Percentiles rank a stretch among this genome's conserved stretches.
Evolutionary conservation across 2,113 vertebrate species (phyloP).

Genomic region (Hipposideros armiger): DNA sequence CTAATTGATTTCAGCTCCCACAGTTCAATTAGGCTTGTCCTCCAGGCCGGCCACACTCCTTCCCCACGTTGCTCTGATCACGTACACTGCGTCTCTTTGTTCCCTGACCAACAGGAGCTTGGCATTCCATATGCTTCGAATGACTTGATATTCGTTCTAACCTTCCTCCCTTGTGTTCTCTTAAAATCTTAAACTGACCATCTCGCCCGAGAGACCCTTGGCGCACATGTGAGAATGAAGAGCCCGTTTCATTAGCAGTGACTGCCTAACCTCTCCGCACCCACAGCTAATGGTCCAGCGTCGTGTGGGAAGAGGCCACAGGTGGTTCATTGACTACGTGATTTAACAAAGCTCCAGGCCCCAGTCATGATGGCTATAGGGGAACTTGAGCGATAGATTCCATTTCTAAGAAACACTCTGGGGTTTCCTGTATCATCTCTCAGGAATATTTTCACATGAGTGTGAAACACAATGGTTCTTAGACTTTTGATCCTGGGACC

Average conservation of each 20-base stretch:
- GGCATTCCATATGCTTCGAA: not conserved
- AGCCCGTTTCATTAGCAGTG: not conserved
- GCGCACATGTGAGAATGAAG: not conserved
- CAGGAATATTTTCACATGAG: rapidly evolving
- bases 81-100: not conserved
- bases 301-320: not conserved
- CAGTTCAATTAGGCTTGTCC: not conserved
- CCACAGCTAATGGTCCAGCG: not conserved
- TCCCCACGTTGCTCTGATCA: not conserved
- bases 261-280: not conserved
- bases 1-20: not conserved
- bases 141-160: not conserved
- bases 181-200: not conserved
- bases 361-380: not conserved
- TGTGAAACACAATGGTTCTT: not conserved
- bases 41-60: not conserved
- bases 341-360: not conserved
- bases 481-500: not conserved
- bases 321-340: not conserved
- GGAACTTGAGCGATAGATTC: not conserved
- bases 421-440: no score
- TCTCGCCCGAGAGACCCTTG: not conserved
- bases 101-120: not conserved
- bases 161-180: not conserved
- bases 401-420: not conserved